phyloP scores from a whole-genome alignment of 2,888 invertebrate species.

The Biston betularia region DNA sequence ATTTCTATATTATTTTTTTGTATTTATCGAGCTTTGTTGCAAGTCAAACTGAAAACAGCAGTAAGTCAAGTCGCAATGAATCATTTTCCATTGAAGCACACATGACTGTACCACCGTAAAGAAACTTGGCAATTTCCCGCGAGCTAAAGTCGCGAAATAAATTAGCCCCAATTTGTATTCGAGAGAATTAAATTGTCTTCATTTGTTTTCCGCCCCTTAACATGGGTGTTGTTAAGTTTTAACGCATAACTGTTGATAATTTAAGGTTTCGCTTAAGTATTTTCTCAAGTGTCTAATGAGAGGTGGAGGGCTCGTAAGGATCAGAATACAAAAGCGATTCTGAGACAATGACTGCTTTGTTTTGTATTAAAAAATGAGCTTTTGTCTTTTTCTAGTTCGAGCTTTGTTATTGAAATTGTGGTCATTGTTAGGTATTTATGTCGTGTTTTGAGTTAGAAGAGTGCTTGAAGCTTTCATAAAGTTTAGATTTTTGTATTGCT shows the following conservation, averaged over 20 bases:
- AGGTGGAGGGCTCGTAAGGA: conserved; percentile 1
- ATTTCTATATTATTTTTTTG: background rate
- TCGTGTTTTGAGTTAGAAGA: background rate
- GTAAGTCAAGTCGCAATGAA: background rate
- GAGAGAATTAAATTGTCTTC: conserved; percentile 73
- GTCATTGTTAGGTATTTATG: background rate
- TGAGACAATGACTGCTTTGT: conserved; percentile 10
- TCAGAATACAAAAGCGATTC: conserved; percentile 17
- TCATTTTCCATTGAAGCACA: conserved; percentile 37
- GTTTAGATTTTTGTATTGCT: too few species aligned
- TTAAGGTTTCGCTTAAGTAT: conserved; percentile 29
- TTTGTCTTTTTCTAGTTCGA: conserved; percentile 16
- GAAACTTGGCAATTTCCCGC: conserved; percentile 59
- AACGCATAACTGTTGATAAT: conserved; percentile 46
- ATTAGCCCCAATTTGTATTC: conserved; percentile 74
- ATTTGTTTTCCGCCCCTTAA: conserved; percentile 65
- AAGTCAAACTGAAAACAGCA: background rate
- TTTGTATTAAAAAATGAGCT: conserved; percentile 14
- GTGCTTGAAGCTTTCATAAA: too few species aligned
- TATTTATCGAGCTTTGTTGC: background rate
- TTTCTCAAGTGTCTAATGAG: conserved; percentile 22
- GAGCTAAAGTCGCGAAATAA: conserved; percentile 69
- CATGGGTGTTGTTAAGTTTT: conserved; percentile 48
- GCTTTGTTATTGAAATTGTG: conserved; percentile 15
- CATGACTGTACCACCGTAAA: conserved; percentile 49